Base-by-base conservation (phyloP, 2,113 vertebrate genomes). In the Poeciliopsis occidentalis region DNA sequence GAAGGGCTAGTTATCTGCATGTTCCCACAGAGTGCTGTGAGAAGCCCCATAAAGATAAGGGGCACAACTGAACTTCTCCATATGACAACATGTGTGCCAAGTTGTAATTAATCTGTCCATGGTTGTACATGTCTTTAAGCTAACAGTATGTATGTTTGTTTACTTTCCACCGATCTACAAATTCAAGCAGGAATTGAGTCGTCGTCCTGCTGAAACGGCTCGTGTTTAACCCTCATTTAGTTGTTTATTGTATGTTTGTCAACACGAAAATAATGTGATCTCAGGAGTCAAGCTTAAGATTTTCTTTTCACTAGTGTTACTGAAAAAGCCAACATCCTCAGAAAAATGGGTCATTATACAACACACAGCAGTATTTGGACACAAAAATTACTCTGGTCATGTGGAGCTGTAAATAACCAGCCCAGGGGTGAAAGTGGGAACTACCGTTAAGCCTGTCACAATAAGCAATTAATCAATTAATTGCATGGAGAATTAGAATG, bases 21-120 rank as follows among this genome's bases (percentile, higher is more conserved):
- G 80, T 95, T 93, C 91, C 85, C 91, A 92, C 91, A 91, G 75
- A 78, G 77, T 39, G 10, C 13, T n/a, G 61, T 81, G 73, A 86
- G 90, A 85, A 84, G 72, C 67, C 75, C 74, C 84, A 80, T 93
- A 92, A 93, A 93, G 91, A 91, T 90, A 89, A 87, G 71, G 12
- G 57, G 17, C 29, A 47, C 8, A 69, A 79, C 76, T 71, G 30
- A 64, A 76, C 78, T 78, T 73, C 60, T 85, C 69, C 39, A 82
- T 85, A 76, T 88, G 75, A 67, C 60, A 30, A 10, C 8, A 11
- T 86, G 64, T 80, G 47, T 73, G 68, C 57, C 17, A 66, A 54
- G 71, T 73, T 74, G 64, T 83, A 57, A 74, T 47, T 81, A 51
- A 54, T 71, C 70, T 62, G 68, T 75, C 67, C 72, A 78, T 19